Percentiles rank a stretch among this genome's conserved stretches.
Evolutionary conservation across 2,888 invertebrate species (phyloP).

Genomic region (Tyria jacobaeae): DNA sequence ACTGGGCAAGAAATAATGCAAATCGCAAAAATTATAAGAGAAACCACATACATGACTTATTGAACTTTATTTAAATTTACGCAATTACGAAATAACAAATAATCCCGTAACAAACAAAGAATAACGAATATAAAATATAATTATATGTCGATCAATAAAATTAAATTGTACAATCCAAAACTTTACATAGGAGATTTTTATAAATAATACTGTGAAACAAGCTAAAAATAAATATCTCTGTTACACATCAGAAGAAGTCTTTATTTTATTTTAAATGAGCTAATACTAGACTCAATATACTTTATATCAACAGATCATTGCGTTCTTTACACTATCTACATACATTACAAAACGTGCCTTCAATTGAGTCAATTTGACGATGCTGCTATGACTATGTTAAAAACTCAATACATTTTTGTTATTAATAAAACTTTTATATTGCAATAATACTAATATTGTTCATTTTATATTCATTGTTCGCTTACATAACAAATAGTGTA

Average conservation of each 20-base stretch:
- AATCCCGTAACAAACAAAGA: conserved; percentile 29
- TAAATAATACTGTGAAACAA: conserved; percentile 40
- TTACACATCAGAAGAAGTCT: conserved; percentile 32
- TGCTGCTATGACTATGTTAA: conserved; percentile 7
- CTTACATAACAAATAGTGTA: conserved; percentile 1
- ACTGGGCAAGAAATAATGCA: no score
- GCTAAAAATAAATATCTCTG: conserved; percentile 35
- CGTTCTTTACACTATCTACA: conserved; percentile 42
- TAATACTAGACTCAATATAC: conserved; percentile 60
- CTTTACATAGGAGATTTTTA: conserved; percentile 24
- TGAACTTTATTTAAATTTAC: conserved; percentile 43
- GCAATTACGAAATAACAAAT: conserved; percentile 40
- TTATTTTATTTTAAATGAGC: conserved; percentile 50
- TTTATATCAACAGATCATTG: conserved; percentile 48
- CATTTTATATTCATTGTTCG: conserved; percentile 10
- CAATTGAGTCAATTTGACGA: conserved; percentile 23
- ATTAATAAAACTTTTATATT: conserved; percentile 9
- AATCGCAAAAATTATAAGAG: neutral
- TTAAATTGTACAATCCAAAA: conserved; percentile 19
- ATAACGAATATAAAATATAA: conserved; percentile 38
- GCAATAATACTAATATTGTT: conserved; percentile 12
- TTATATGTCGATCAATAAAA: conserved; percentile 14
- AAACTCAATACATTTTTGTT: neutral
- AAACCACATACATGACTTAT: conserved; percentile 18
- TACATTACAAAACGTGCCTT: conserved; percentile 38